These are phyloP conservation scores for Phyllostomus hastatus DNA, from an alignment of 2,113 vertebrate species.

Conservation along the genomic window DNA sequence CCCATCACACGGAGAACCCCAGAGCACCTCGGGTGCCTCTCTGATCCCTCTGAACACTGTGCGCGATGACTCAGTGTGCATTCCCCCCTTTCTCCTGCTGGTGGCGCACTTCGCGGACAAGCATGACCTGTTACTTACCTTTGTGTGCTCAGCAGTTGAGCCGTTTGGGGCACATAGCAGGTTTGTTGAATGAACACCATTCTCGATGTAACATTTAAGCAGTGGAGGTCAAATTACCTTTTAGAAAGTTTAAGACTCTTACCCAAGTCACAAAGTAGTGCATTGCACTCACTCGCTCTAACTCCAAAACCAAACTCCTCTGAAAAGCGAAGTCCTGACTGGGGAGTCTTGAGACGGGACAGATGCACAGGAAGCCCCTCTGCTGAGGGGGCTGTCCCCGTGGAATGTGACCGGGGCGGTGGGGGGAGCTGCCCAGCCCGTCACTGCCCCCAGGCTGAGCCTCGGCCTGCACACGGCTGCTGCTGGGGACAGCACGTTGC, in stretches of 20 bases:
- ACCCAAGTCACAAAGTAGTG: background rate
- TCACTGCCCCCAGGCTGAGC: accelerated
- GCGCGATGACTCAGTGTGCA: accelerated
- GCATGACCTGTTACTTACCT: background rate
- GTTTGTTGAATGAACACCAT: background rate
- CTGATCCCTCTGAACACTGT: accelerated
- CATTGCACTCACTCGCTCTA: background rate
- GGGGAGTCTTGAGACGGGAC: background rate
- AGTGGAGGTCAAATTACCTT: background rate
- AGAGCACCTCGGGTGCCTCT: accelerated
- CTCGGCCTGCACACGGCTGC: accelerated
- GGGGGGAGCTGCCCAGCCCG: accelerated
- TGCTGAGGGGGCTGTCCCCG: background rate
- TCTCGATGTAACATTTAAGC: background rate
- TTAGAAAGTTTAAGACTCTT: background rate
- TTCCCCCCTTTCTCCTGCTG: background rate
- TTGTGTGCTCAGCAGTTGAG: background rate
- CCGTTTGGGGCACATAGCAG: background rate
- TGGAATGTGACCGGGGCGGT: accelerated
- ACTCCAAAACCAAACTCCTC: background rate
- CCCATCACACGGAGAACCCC: background rate
- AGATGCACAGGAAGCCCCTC: accelerated
- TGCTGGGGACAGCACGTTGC: accelerated
- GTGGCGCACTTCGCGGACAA: background rate
- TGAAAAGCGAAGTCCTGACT: background rate